A percentile compares a stretch with the other conserved stretches of the same genome.
Conservation (phyloP, 2,888 invertebrate species). For the Polymixis lichenea region DNA sequence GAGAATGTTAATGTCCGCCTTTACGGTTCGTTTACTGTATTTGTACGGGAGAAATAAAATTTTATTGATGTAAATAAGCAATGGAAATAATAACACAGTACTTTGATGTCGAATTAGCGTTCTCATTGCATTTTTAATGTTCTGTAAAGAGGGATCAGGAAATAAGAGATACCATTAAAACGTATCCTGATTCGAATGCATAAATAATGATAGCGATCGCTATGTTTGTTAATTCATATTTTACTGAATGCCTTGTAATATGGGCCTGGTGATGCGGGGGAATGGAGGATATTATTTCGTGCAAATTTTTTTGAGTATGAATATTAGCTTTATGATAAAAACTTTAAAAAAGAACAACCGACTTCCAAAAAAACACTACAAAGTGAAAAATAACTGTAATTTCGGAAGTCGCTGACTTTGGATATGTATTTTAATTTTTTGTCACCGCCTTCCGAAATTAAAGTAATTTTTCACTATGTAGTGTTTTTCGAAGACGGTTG, state of each 20-base stretch:
- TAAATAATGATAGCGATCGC: slow-evolving; percentile 15
- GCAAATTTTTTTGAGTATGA: not conserved
- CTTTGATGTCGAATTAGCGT: slow-evolving; percentile 63
- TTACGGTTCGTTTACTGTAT: slow-evolving; percentile 67
- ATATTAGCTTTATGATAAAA: no score
- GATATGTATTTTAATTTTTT: no score
- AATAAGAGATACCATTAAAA: slow-evolving; percentile 39
- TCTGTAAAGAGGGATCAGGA: slow-evolving; percentile 61
- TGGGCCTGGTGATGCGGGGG: not conserved
- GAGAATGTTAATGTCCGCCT: slow-evolving; percentile 65
- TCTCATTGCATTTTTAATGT: slow-evolving; percentile 57
- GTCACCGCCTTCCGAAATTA: no score
- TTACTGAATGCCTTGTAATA: not conserved
- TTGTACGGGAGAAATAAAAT: slow-evolving; percentile 69
- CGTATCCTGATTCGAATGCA: slow-evolving; percentile 50
- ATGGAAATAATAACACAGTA: slow-evolving; percentile 70
- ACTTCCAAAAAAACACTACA: no score
- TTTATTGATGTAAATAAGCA: slow-evolving; percentile 73
- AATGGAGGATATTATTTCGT: not conserved
- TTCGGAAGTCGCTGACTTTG: no score
- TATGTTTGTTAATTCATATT: slow-evolving; percentile 4
- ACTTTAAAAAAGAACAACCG: no score
- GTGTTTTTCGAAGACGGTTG: no score
- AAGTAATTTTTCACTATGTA: no score
- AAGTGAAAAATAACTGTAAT: no score